Conservation (phyloP, 2,797 vertebrate genomes). For the Spatula clypeata region DNA sequence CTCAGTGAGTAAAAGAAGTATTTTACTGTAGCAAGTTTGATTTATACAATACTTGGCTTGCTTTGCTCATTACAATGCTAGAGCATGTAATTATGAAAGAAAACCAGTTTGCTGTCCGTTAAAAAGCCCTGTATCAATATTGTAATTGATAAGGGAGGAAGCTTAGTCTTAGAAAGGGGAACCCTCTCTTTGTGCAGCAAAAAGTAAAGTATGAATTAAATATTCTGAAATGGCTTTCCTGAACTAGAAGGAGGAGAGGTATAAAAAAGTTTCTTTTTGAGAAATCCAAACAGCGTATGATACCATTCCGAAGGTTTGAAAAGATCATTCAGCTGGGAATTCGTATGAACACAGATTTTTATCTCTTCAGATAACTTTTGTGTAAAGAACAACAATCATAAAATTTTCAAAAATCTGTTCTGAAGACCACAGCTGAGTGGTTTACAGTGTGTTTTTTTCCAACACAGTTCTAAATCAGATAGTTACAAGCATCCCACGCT, state of each 20-base stretch:
- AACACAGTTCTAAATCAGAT: not conserved
- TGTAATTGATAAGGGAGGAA: not conserved
- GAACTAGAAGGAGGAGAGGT: not conserved
- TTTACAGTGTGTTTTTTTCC: fast-evolving
- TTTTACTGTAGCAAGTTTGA: conserved; percentile 25
- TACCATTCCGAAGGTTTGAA: not conserved
- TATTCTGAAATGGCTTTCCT: not conserved
- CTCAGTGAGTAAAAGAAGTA: not conserved
- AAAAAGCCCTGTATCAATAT: not conserved
- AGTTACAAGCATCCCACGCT: not conserved
- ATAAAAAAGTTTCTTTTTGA: not conserved
- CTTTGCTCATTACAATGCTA: not conserved
- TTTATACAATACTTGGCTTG: not conserved
- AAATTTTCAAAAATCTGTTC: not conserved
- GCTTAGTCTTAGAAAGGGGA: not conserved
- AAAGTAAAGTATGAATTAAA: not conserved
- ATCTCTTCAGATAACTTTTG: not conserved
- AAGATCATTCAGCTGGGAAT: not conserved
- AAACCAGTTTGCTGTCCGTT: not conserved
- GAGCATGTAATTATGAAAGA: not conserved
- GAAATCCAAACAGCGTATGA: not conserved
- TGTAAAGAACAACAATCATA: not conserved
- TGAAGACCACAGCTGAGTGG: not conserved
- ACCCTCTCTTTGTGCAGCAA: not conserved
- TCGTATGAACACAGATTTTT: not conserved